Percentiles rank a stretch among this genome's conserved stretches.
Conservation (phyloP, 2,888 invertebrate species). For the Stegophylla sp. region DNA sequence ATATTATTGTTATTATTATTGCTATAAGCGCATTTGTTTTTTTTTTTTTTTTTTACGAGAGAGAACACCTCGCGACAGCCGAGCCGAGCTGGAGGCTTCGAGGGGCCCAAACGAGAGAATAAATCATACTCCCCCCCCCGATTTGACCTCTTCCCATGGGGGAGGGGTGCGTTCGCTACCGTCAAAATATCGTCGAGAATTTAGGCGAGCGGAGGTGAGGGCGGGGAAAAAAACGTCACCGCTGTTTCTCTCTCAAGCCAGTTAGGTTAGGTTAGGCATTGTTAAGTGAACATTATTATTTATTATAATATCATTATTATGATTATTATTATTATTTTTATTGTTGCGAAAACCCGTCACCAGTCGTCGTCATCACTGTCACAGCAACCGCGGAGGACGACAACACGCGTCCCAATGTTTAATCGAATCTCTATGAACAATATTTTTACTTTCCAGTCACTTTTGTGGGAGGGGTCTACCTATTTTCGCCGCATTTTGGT, state of each 20-base stretch:
- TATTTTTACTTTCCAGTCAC: too few relatives aligned
- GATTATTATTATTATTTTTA: not conserved
- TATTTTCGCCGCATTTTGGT: too few relatives aligned
- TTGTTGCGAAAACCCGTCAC: not conserved
- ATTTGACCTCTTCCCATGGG: not conserved
- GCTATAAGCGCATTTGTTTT: not conserved
- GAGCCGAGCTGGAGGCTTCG: not conserved
- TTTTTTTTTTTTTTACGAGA: too few relatives aligned
- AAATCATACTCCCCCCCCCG: not conserved
- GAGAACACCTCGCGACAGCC: not conserved
- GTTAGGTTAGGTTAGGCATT: not conserved
- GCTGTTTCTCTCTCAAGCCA: too few relatives aligned
- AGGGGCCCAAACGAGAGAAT: not conserved
- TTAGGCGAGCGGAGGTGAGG: not conserved
- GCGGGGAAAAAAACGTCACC: not conserved
- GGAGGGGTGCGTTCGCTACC: not conserved
- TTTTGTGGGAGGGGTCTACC: too few relatives aligned
- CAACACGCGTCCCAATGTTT: not conserved
- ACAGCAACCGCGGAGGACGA: not conserved
- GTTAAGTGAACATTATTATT: constrained; percentile 8
- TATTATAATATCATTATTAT: not conserved
- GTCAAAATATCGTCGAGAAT: not conserved
- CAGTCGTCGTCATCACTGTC: not conserved
- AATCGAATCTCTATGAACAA: too few relatives aligned
- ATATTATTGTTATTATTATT: too few relatives aligned